Evolutionary conservation across 2,797 vertebrate species (phyloP).

Genomic region (Astyanax mexicanus): DNA sequence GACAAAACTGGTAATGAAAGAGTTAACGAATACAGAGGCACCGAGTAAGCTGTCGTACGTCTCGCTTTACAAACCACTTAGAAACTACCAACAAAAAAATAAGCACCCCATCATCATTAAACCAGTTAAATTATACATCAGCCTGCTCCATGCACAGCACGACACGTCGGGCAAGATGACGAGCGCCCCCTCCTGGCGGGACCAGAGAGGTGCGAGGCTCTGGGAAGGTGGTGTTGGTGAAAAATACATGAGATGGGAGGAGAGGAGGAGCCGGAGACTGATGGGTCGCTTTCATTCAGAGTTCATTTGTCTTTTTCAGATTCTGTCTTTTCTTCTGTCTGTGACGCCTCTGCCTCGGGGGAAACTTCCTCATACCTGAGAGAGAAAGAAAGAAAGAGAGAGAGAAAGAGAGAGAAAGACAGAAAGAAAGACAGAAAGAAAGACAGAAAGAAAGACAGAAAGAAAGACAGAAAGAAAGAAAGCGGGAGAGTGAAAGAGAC

Average conservation of each 20-base stretch:
- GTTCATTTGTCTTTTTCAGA: constrained; percentile 78
- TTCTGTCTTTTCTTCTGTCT: constrained; percentile 70
- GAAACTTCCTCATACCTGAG: constrained; percentile 78
- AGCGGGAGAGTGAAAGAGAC: background rate
- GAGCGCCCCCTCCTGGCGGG: constrained; percentile 40
- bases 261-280: background rate
- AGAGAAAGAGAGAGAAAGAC: background rate
- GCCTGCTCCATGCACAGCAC: constrained; percentile 45
- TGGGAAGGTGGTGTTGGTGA: constrained; percentile 59
- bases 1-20: background rate
- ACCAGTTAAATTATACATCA: constrained; percentile 58
- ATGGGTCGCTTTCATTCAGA: background rate
- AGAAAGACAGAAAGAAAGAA: background rate
- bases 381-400: background rate
- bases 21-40: constrained; percentile 47
- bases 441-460: background rate
- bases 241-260: constrained; percentile 25
- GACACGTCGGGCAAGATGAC: constrained; percentile 56
- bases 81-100: constrained; percentile 33
- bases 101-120: constrained; percentile 28
- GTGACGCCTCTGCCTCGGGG: constrained; percentile 60
- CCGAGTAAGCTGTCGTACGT: constrained; percentile 49
- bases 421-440: background rate
- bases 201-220: constrained; percentile 48
- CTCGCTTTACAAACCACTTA: constrained; percentile 50